Base-by-base conservation (phyloP, 2,113 vertebrate species). In the Zapornia atra region DNA sequence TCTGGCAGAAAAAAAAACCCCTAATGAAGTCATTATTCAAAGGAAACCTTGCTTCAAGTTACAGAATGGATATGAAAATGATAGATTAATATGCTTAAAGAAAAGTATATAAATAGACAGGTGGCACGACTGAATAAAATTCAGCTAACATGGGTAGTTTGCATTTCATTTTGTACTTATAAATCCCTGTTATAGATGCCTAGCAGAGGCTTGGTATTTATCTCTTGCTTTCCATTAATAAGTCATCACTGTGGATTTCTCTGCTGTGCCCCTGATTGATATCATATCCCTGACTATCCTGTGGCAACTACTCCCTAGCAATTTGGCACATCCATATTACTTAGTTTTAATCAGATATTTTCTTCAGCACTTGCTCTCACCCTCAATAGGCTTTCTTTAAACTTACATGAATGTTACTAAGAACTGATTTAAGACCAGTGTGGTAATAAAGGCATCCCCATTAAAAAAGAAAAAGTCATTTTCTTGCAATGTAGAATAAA, bases 1-100 rank as follows among this genome's bases (percentile, higher is more conserved):
- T 71, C 79, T 87, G 72, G 89, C 80, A 93, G 54, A 96, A 88
- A 66, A 88, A 66, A 96, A 92, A 65, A 18, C 17, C 94, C 86
- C 78, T 97, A 96, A 97, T 96, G 95, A 96, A 96, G 71, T 95
- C 93, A 96, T 96, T 85, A 79, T 77, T 86, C 96, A 97, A 13
- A 81, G 71, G 46, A 91, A 66, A 87, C 70, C 84, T 91, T 44
- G 81, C 65, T 95, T 93, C 78, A 94, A 82, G 90, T 94, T 93
- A 86, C 72, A 86, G 59, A 86, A 94, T 73, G 12, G 83, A 72
- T 82, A 81, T 77, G 51, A 93, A 94, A 94, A 88, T 70, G 29
- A 80, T 64, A 71, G 42, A 94, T 95, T 88, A 93, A 86, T 60
- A 33, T 46, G 33, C 87, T 91, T 94, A 69, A 82, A 91, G 53